A percentile compares a stretch with the other conserved stretches of the same genome.
Conservation (phyloP, 35 echinoderm and acorn worm genomes). For the Heliocidaris tuberculata region DNA sequence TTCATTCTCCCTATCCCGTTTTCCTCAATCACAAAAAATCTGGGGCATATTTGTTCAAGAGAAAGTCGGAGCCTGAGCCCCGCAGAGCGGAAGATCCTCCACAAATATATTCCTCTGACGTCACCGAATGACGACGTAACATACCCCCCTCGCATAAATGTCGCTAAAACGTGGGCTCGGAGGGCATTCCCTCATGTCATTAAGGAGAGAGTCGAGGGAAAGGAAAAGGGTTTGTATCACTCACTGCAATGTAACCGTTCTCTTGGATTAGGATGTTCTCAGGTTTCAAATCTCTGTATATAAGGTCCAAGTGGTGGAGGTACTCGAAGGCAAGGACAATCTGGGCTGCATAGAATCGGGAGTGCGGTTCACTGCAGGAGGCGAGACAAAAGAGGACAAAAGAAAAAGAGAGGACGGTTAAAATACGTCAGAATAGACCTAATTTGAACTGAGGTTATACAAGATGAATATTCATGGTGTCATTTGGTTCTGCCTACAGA, state of each 20-base stretch:
- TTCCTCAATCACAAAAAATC: not conserved
- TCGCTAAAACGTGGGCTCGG: not conserved
- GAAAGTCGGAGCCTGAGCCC: not conserved
- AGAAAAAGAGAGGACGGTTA: not conserved
- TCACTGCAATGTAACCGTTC: slow-evolving; percentile 97
- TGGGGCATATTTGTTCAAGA: slow-evolving; percentile 11
- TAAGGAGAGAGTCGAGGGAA: not conserved
- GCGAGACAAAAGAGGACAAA: slow-evolving; percentile 36
- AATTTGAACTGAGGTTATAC: not conserved
- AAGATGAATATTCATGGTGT: not conserved
- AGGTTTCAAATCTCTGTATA: slow-evolving; percentile 99
- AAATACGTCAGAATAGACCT: not conserved
- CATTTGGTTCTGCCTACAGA: too few species aligned
- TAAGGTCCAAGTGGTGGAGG: slow-evolving; percentile 97
- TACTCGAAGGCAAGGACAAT: slow-evolving; percentile 99
- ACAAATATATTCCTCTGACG: not conserved
- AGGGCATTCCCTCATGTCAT: not conserved
- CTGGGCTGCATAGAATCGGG: slow-evolving; percentile 99
- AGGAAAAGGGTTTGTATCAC: slow-evolving; percentile 32
- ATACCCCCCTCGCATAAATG: not conserved
- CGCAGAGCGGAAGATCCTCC: not conserved
- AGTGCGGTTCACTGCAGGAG: slow-evolving; percentile 93
- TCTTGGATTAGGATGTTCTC: slow-evolving; percentile 98
- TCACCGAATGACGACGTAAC: not conserved
- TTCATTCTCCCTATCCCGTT: not conserved